phyloP scores from a whole-genome alignment of 2,888 invertebrate genomes.

The Patella depressa region DNA sequence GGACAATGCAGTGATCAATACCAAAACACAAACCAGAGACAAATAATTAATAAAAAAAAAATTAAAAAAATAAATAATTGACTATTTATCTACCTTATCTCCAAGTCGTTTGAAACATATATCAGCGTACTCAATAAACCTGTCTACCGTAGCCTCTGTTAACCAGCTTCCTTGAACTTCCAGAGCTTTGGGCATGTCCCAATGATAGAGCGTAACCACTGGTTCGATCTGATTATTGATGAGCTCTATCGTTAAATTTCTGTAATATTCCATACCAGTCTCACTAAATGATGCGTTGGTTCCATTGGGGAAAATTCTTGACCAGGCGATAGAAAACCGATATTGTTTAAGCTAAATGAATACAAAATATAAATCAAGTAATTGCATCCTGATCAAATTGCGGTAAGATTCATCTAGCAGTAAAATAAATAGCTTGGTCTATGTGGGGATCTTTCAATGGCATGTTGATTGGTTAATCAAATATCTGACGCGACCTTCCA shows the following conservation, averaged over 20 bases:
- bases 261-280: slow-evolving; percentile 84
- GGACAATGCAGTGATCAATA: too few relatives aligned
- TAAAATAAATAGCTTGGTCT: too few relatives aligned
- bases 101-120: slow-evolving; percentile 66
- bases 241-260: slow-evolving; percentile 80
- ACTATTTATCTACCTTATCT: slow-evolving; percentile 43
- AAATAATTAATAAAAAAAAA: too few relatives aligned
- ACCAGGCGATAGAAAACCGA: slow-evolving; percentile 78
- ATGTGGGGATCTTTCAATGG: too few relatives aligned
- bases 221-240: slow-evolving; percentile 75
- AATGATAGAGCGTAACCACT: slow-evolving; percentile 73
- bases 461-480: too few relatives aligned
- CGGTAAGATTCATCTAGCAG: too few relatives aligned
- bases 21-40: too few relatives aligned
- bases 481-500: too few relatives aligned
- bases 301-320: slow-evolving; percentile 80
- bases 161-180: slow-evolving; percentile 67
- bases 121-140: slow-evolving; percentile 65
- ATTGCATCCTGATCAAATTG: too few relatives aligned
- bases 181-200: slow-evolving; percentile 68
- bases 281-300: slow-evolving; percentile 74
- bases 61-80: too few relatives aligned
- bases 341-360: slow-evolving; percentile 56
- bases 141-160: slow-evolving; percentile 49
- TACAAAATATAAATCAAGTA: background rate